Evolutionary conservation across 2,113 vertebrate genomes (phyloP).

Genomic region (Ciconia stormi): DNA sequence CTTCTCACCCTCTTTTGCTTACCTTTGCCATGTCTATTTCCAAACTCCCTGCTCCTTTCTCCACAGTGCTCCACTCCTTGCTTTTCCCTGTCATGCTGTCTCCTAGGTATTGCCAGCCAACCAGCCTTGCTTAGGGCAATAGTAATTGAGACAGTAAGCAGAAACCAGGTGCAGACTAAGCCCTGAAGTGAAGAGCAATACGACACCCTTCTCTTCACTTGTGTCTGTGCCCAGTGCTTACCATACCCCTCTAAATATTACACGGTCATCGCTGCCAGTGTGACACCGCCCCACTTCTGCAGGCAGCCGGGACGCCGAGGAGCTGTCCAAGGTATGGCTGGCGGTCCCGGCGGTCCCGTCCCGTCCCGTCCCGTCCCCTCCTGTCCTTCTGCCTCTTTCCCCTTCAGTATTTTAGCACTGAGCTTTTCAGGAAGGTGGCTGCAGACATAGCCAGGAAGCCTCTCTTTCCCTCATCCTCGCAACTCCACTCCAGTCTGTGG

Average conservation of each 20-base stretch:
- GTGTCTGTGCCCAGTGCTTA: background rate
- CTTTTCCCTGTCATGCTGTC: background rate
- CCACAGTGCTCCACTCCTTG: background rate
- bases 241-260: background rate
- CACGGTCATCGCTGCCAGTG: background rate
- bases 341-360: rapidly evolving
- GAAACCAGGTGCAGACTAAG: slow-evolving; percentile 49
- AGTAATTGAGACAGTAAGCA: slow-evolving; percentile 65
- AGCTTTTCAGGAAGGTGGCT: background rate
- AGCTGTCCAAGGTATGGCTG: slow-evolving; percentile 70
- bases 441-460: background rate
- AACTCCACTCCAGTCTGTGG: background rate
- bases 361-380: background rate
- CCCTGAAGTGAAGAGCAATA: slow-evolving; percentile 30
- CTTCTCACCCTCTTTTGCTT: background rate
- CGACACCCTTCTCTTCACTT: background rate
- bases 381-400: background rate
- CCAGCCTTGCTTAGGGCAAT: background rate
- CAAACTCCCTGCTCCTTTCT: background rate
- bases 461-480: background rate
- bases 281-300: background rate
- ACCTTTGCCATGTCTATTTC: background rate
- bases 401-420: background rate
- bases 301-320: slow-evolving; percentile 19
- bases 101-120: background rate